phyloP scores from a whole-genome alignment of 2,888 invertebrate species.

The Pinctada fucata region DNA sequence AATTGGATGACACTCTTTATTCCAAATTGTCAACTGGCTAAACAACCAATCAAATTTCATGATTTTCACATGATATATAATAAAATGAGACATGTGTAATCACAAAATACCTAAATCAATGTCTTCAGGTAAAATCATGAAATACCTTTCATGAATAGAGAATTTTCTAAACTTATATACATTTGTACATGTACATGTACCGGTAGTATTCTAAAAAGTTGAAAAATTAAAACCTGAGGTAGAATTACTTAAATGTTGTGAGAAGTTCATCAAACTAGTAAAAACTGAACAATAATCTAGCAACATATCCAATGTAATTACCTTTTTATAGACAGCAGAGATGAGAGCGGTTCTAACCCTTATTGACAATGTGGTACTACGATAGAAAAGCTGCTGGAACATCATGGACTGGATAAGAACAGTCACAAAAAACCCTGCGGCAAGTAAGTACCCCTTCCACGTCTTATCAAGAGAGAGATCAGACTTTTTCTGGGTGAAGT shows the following conservation, averaged over 20 bases:
- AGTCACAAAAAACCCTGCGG: slow-evolving; percentile 82
- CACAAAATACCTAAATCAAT: too few relatives aligned
- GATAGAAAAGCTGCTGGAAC: slow-evolving; percentile 92
- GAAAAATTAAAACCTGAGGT: too few relatives aligned
- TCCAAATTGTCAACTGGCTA: too few relatives aligned
- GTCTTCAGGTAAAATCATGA: not conserved
- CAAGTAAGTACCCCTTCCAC: slow-evolving; percentile 93
- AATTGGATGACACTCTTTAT: too few relatives aligned
- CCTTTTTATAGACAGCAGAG: slow-evolving; percentile 91
- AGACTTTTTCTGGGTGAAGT: slow-evolving; percentile 51
- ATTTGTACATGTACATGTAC: too few relatives aligned
- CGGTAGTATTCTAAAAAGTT: too few relatives aligned
- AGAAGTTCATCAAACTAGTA: too few relatives aligned
- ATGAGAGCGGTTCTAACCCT: slow-evolving; percentile 91
- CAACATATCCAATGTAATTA: slow-evolving; percentile 33
- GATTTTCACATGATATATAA: too few relatives aligned
- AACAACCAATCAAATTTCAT: too few relatives aligned
- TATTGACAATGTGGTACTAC: slow-evolving; percentile 87
- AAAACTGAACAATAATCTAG: too few relatives aligned
- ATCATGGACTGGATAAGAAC: slow-evolving; percentile 89
- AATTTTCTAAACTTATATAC: not conserved
- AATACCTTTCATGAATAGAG: not conserved
- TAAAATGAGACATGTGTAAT: too few relatives aligned
- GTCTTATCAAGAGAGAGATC: slow-evolving; percentile 76
- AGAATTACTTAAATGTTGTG: too few relatives aligned